Evolutionary conservation across 2,113 vertebrate species (phyloP).

Genomic region (Menura novaehollandiae): DNA sequence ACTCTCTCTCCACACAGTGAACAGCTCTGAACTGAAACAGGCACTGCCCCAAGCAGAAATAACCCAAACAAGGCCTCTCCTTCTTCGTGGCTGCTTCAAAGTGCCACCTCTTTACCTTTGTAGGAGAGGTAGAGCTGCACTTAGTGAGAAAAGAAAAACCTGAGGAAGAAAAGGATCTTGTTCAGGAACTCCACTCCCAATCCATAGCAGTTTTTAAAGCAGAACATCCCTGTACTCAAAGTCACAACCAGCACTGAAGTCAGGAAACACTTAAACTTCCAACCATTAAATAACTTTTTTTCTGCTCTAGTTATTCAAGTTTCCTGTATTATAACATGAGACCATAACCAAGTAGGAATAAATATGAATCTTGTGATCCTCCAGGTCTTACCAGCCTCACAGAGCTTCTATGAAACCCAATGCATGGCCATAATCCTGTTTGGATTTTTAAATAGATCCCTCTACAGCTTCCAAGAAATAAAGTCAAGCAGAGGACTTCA

Average conservation of each 20-base stretch:
- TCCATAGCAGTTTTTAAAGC: background rate
- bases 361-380: background rate
- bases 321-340: background rate
- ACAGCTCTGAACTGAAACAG: background rate
- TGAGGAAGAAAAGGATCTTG: background rate
- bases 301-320: background rate
- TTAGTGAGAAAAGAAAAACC: background rate
- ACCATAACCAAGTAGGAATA: background rate
- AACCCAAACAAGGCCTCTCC: background rate
- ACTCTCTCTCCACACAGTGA: background rate
- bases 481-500: background rate
- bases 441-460: background rate
- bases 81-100: background rate
- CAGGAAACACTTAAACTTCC: background rate
- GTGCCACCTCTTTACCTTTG: background rate
- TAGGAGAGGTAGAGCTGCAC: background rate
- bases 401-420: background rate
- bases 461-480: background rate
- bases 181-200: background rate
- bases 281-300: background rate
- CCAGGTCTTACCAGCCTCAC: background rate
- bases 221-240: background rate
- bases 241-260: background rate
- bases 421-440: background rate
- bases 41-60: background rate